Evolutionary conservation across 2,113 vertebrate genomes (phyloP), one percentile per base, ranked within the genome.

Genomic region (Microcebus griseorufus): DNA sequence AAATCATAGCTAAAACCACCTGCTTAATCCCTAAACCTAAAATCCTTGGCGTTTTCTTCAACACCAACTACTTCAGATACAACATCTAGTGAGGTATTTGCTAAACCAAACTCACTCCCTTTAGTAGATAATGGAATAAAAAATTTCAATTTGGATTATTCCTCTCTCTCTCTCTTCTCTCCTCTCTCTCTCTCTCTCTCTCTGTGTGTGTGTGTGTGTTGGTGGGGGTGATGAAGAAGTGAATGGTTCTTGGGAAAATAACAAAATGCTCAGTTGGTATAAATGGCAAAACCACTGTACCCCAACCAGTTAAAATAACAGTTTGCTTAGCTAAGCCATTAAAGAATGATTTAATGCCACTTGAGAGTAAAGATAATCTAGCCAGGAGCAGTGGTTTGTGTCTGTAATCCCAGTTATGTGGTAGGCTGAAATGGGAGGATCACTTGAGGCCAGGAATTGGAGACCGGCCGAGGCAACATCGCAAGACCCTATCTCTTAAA

Each of bases 11-110:
- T 27, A n/a, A 64, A 84, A 25, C 22, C 23, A 58, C 18, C 7
- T 27, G 53, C 32, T 69, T 39, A 70, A 73, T 42, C 23, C 39
- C 18, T 70, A 60, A 34, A 22, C 3, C 37, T 76, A 42, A 17
- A 95, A 90, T 93, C 5, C 1, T 90, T 85, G 45, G 37, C 22
- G n/a, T 93, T 76, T 37, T 80, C 34, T 95, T 95, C 37, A 72
- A 32, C 6, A 53, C 32, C 32, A 82, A 23, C 37, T 60, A 78
- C 37, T 79, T 84, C 12, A 93, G 88, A 75, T 3, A 3, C 42
- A 70, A n/a, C 11, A 34, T 62, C 53, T 64, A 51, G 20, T 88
- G 37, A 91, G 16, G 3, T 87, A 64, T 97, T 91, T 92, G 72
- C 29, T 70, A 76, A 88, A n/a, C 9, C 10, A 84, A 90, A 80